These are phyloP conservation scores for Stegana nigrithorax DNA, from an alignment of 2,888 invertebrate genomes.

Conservation along the genomic window DNA sequence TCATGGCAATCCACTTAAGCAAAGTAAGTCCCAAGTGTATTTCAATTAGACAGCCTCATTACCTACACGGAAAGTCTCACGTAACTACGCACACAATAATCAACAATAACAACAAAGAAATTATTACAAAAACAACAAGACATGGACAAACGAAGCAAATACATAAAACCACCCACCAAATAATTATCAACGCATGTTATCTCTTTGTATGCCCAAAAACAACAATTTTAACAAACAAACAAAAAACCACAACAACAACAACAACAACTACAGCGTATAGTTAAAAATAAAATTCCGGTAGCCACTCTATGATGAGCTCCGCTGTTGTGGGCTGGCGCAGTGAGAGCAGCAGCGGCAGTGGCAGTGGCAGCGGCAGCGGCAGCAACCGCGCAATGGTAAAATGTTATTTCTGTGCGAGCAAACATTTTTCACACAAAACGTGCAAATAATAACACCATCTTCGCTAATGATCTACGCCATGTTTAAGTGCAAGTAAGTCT, in stretches of 20 bases:
- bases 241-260: too few relatives aligned
- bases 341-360: neutral
- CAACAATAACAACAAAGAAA: neutral
- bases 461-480: slow-evolving; percentile 63
- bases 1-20: too few relatives aligned
- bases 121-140: neutral
- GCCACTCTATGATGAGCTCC: too few relatives aligned
- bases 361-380: neutral
- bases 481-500: slow-evolving; percentile 35
- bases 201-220: slow-evolving; percentile 19
- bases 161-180: slow-evolving; percentile 25
- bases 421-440: slow-evolving; percentile 63
- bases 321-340: neutral
- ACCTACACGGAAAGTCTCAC: too few relatives aligned
- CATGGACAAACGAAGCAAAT: neutral
- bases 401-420: neutral
- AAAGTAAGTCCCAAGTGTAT: too few relatives aligned
- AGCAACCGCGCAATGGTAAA: too few relatives aligned
- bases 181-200: slow-evolving; percentile 35
- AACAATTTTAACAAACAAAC: neutral
- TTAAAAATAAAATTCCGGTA: too few relatives aligned
- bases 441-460: slow-evolving; percentile 68
- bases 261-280: too few relatives aligned
- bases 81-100: slow-evolving; percentile 5
- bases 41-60: too few relatives aligned